phyloP scores from a whole-genome alignment of 2,113 vertebrate genomes.

The Lasiurus borealis region DNA sequence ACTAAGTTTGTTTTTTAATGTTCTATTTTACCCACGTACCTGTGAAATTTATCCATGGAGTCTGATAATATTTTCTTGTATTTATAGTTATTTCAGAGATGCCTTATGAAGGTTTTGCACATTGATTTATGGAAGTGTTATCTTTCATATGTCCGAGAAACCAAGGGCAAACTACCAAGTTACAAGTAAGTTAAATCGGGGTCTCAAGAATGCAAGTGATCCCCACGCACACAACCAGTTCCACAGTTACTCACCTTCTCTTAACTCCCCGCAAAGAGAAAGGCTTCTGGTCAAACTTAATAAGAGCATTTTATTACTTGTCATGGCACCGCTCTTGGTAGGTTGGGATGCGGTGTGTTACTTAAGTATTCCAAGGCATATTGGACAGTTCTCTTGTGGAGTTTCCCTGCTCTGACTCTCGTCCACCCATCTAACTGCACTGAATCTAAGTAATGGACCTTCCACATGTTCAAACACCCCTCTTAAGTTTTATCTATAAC shows the following conservation, averaged over 20 bases:
- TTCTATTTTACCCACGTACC: constrained; percentile 59
- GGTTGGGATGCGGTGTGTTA: not conserved
- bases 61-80: constrained; percentile 84
- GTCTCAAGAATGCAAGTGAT: constrained; percentile 31
- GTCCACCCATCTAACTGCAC: not conserved
- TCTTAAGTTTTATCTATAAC: constrained; percentile 33
- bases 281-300: not conserved
- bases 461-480: not conserved
- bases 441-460: not conserved
- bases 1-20: constrained; percentile 35
- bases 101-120: constrained; percentile 99
- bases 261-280: not conserved
- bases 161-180: constrained; percentile 99
- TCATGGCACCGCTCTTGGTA: not conserved
- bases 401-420: not conserved
- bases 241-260: not conserved
- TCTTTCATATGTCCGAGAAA: constrained; percentile 99
- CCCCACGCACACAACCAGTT: not conserved
- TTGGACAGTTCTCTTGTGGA: not conserved
- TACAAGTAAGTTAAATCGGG: constrained; percentile 95
- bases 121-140: constrained; percentile 99
- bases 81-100: constrained; percentile 98
- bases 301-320: not conserved
- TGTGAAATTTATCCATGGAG: constrained; percentile 46
- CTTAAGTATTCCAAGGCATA: not conserved